Base-by-base conservation (phyloP, 2,888 invertebrate species). In the Apamea sordens region DNA sequence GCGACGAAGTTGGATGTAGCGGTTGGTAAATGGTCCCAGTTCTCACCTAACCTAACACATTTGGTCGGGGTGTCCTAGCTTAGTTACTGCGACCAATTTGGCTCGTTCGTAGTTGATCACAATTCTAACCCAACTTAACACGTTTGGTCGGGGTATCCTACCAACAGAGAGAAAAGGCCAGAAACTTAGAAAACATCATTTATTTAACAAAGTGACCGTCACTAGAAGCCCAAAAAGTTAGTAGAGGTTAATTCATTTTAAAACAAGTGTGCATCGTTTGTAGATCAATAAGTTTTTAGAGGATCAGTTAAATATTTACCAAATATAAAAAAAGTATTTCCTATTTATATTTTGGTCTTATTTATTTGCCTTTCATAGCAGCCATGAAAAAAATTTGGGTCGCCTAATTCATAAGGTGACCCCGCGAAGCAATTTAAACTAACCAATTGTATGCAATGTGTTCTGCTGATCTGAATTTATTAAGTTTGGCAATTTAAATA, bases 311-410 rank as follows among this genome's bases (percentile, higher is more conserved):
- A 18, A 47, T 47, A 47, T 47, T 15, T 47, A 13, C 47, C 47
- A 13, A 15, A 13, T 47, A 4, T 36, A 5, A 36, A 36, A 36
- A 36, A 36, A 36, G 36, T 36, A 36, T 36, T 36, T 36, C 36
- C 36, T 36, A 36, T 36, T 36, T 36, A 36, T 36, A 36, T 36
- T 36, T 36, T 36, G 36, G 36, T 36, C 36, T 36, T 36, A 36
- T 36, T 36, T 63, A 70, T 47, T 59, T 15, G 32, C 24, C 15
- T 36, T 21, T 53, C 59, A 63, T 47, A 69, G 50, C 18, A 36
- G 28, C n/a, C 72, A 61, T 80, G 72, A 83, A 68, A 72, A 83
- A 80, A 72, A 80, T 76, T 83, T 79, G 72, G 59, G 79, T 83
- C 64, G 56, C 76, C 83, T 69, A 69, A 83, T 69, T 83, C 61